These are phyloP conservation scores for Piscicola geometra DNA, from an alignment of 2,888 invertebrate species.

Conservation along the genomic window DNA sequence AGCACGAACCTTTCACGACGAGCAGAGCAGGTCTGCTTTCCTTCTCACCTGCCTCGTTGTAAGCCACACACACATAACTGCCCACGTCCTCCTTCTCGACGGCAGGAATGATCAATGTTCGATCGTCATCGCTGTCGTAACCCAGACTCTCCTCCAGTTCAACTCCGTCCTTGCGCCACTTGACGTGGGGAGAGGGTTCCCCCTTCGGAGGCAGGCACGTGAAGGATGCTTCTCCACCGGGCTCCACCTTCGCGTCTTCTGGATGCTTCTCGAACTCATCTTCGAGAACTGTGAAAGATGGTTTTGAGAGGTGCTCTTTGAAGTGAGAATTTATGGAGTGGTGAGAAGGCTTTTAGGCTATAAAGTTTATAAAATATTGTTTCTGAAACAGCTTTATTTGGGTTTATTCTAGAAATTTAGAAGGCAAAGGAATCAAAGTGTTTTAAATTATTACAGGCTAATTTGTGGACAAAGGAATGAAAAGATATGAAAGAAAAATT, in stretches of 20 bases:
- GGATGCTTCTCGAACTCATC: slow-evolving; percentile 84
- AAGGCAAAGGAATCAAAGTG: too few species aligned
- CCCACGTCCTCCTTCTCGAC: slow-evolving; percentile 72
- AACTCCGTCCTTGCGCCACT: slow-evolving; percentile 73
- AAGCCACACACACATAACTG: slow-evolving; percentile 83
- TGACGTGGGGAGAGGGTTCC: slow-evolving; percentile 79
- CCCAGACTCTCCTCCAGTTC: slow-evolving; percentile 23
- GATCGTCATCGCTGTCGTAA: slow-evolving; percentile 51
- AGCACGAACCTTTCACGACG: slow-evolving; percentile 63
- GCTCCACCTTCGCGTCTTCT: slow-evolving; percentile 74
- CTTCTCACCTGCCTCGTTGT: slow-evolving; percentile 81
- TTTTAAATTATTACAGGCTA: too few species aligned
- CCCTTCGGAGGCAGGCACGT: slow-evolving; percentile 85
- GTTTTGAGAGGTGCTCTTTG: not conserved
- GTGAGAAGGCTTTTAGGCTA: not conserved
- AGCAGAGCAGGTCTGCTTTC: slow-evolving; percentile 65
- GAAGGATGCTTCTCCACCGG: slow-evolving; percentile 63
- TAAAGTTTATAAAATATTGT: not conserved
- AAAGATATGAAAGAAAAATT: too few species aligned
- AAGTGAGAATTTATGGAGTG: not conserved
- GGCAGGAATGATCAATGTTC: slow-evolving; percentile 82
- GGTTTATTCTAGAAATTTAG: too few species aligned
- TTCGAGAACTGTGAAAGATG: slow-evolving; percentile 75
- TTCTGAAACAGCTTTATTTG: too few species aligned
- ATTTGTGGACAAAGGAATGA: too few species aligned